These are phyloP conservation scores for Sinocyclocheilus anshuiensis DNA, from an alignment of 2,113 vertebrate genomes.

Conservation along the genomic window DNA sequence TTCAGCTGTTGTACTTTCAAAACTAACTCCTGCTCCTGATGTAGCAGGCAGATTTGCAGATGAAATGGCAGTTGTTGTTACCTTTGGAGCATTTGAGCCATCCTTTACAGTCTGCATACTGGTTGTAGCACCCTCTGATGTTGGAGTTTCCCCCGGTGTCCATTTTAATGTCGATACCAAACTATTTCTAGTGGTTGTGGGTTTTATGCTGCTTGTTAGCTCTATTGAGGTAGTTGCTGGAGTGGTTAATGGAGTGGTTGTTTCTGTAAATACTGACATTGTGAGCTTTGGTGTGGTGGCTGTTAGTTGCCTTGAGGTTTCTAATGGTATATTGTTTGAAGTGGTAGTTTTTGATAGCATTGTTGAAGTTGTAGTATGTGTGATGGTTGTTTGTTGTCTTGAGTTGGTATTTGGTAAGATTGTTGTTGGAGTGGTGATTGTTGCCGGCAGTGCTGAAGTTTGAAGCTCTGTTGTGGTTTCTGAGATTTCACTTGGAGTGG, in stretches of 20 bases:
- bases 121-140: not conserved
- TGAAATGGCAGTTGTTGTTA: slow-evolving; percentile 6
- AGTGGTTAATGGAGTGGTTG: not conserved
- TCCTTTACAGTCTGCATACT: not conserved
- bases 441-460: not conserved
- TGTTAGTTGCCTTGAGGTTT: not conserved
- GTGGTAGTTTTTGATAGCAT: not conserved
- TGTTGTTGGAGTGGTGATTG: not conserved
- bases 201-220: not conserved
- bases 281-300: not conserved
- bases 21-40: not conserved
- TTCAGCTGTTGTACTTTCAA: slow-evolving; percentile 2
- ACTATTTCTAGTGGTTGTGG: not conserved
- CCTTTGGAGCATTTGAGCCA: not conserved
- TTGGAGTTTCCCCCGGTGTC: not conserved
- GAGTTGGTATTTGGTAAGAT: not conserved
- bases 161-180: not conserved
- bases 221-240: not conserved
- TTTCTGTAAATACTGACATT: not conserved
- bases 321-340: not conserved
- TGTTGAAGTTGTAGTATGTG: not conserved
- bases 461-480: not conserved
- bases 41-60: not conserved
- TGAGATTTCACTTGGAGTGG: not conserved
- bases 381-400: not conserved